Base-by-base conservation (phyloP, 1,140 invertebrate genomes). In the Solen grandis region DNA sequence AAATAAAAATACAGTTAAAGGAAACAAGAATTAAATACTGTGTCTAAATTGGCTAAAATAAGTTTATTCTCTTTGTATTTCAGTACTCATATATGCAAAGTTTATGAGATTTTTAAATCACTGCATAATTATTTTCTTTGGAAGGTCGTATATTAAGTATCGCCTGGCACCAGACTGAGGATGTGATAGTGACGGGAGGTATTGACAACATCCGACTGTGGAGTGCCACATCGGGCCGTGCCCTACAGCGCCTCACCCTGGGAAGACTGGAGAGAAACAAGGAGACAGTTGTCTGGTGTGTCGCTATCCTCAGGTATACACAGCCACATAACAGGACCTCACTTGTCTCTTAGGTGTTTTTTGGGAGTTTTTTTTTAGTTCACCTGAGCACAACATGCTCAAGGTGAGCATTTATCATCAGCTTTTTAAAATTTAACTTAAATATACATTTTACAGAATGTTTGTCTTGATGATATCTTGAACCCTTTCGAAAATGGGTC, bases 271-370 rank as follows among this genome's bases (percentile, higher is more conserved):
- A 89, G 27, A 89, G 81, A 59, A 89, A 90, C 25, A 90, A 95
- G 88, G 94, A 95, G 74, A 97, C 96, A 0, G 96, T 97, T 76
- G 95, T 98, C 0, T 98, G 97, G 96, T 96, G 95, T 88, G 88
- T 98, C 13, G 94, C 94, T 14, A 94, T 98, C 0, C 94, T 96
- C 0, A 94, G 84, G 91, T 91, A 79, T 22, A n/a, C n/a, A n/a
- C n/a, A n/a, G n/a, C n/a, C n/a, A n/a, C n/a, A n/a, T n/a, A n/a
- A n/a, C n/a, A 13, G n/a, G n/a, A n/a, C 13, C 13, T 50, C 46
- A 50, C 46, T 13, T 13, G n/a, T 50, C 13, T 50, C n/a, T 50
- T 50, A 13, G 46, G 46, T 13, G 13, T 13, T 50, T 50, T 13
- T 50, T 13, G 46, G n/a, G n/a, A 50, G 46, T 50, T 13, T n/a